A percentile compares a stretch with the other conserved stretches of the same genome.
phyloP scores from a whole-genome alignment of 2,888 invertebrate species.

The Altica lythri region DNA sequence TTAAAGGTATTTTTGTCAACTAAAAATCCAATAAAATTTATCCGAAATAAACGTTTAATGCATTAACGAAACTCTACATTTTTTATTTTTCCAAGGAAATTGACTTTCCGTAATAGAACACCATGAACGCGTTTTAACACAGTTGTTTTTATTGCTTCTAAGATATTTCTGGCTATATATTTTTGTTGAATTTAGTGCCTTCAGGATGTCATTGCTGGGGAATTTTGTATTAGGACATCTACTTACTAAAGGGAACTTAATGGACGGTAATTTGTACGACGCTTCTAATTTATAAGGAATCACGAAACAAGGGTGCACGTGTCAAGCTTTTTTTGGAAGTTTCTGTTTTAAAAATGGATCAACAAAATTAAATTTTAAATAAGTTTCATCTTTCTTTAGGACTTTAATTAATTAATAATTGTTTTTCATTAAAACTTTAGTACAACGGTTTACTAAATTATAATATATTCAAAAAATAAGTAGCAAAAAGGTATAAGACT shows the following conservation, averaged over 20 bases:
- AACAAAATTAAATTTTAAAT: too few species aligned
- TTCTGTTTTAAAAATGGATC: constrained; percentile 14
- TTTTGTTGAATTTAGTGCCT: constrained; percentile 31
- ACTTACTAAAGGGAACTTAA: constrained; percentile 22
- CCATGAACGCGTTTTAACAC: neutral
- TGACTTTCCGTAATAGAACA: neutral
- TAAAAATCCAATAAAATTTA: too few species aligned
- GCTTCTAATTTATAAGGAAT: constrained; percentile 19
- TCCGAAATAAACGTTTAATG: neutral
- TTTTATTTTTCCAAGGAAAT: neutral
- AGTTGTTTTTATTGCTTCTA: neutral
- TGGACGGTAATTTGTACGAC: constrained; percentile 25
- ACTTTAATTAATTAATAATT: too few species aligned
- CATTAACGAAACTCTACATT: neutral
- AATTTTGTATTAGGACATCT: constrained; percentile 24
- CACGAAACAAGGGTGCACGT: constrained; percentile 13
- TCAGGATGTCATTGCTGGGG: constrained; percentile 23
- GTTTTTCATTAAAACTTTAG: too few species aligned
- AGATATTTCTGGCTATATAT: constrained; percentile 32
- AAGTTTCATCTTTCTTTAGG: too few species aligned
- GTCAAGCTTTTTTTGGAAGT: constrained; percentile 7
- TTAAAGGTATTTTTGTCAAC: too few species aligned
- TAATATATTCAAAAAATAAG: too few species aligned
- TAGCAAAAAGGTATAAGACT: too few species aligned
- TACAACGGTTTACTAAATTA: too few species aligned